phyloP scores from a whole-genome alignment of 53 echinoderm and acorn worm genomes.

The Stichopus horrens region DNA sequence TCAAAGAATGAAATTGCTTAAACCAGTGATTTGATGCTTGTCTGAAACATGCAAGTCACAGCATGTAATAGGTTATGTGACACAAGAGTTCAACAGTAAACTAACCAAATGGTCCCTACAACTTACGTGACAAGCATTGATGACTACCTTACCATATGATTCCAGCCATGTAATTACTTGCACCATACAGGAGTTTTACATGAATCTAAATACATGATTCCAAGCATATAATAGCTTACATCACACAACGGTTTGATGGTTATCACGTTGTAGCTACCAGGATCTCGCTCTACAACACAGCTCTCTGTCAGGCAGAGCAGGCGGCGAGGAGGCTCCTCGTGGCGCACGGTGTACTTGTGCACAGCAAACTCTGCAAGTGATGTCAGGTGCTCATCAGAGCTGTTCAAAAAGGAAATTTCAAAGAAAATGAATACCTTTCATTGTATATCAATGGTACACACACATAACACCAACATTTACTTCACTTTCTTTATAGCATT shows the following conservation, averaged over 20 bases:
- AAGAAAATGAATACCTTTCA: too few relatives aligned
- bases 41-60: too few relatives aligned
- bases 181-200: neutral
- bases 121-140: neutral
- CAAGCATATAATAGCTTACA: slow-evolving; percentile 56
- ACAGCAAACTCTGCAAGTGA: slow-evolving; percentile 97
- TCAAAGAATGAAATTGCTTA: too few relatives aligned
- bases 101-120: too few relatives aligned
- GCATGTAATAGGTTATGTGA: too few relatives aligned
- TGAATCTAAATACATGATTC: neutral
- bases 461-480: too few relatives aligned
- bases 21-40: too few relatives aligned
- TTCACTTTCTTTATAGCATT: too few relatives aligned
- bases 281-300: slow-evolving; percentile 96
- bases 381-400: slow-evolving; percentile 89
- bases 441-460: too few relatives aligned
- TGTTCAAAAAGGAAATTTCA: slow-evolving; percentile 31
- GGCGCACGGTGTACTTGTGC: slow-evolving; percentile 81
- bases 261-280: slow-evolving; percentile 88
- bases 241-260: slow-evolving; percentile 92
- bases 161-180: too few relatives aligned
- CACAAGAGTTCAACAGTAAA: too few relatives aligned
- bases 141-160: neutral
- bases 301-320: slow-evolving; percentile 95
- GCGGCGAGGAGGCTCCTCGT: slow-evolving; percentile 77